phyloP scores from a whole-genome alignment of 2,113 vertebrate species.

The Lampris incognitus region DNA sequence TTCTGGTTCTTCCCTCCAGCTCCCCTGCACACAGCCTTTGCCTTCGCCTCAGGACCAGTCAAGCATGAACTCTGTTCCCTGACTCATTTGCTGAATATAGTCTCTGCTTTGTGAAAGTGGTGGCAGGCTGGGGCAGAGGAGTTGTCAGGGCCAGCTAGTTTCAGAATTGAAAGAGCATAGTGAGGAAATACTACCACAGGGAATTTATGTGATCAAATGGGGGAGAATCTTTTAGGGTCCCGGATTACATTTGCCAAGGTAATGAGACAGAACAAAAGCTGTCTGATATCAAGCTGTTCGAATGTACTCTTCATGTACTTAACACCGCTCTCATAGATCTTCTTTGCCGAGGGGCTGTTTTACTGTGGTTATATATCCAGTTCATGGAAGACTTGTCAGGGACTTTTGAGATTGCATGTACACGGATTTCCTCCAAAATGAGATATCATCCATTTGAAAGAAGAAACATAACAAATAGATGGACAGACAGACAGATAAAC shows the following conservation, averaged over 20 bases:
- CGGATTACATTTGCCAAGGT: slow-evolving; percentile 71
- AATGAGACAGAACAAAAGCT: slow-evolving; percentile 77
- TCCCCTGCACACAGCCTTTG: slow-evolving; percentile 48
- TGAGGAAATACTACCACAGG: slow-evolving; percentile 43
- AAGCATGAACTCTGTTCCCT: slow-evolving; percentile 58
- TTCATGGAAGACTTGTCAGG: slow-evolving; percentile 5
- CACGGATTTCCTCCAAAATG: slow-evolving; percentile 4
- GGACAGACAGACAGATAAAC: no score
- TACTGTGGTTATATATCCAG: slow-evolving; percentile 25
- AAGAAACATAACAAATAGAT: not conserved
- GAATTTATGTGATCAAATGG: slow-evolving; percentile 39
- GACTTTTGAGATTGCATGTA: slow-evolving; percentile 23
- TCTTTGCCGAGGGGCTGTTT: slow-evolving; percentile 21
- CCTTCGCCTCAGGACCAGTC: slow-evolving; percentile 62
- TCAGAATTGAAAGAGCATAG: slow-evolving; percentile 40
- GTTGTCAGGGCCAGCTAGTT: slow-evolving; percentile 58
- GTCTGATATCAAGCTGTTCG: slow-evolving; percentile 65
- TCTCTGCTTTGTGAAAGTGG: slow-evolving; percentile 67
- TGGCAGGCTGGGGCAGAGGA: slow-evolving; percentile 63
- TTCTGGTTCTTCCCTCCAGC: slow-evolving; percentile 30
- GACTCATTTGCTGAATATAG: slow-evolving; percentile 74
- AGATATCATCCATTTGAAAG: not conserved
- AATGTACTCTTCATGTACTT: slow-evolving; percentile 64
- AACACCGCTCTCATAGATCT: slow-evolving; percentile 26
- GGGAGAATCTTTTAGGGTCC: slow-evolving; percentile 48